A percentile compares a stretch with the other conserved stretches of the same genome.
Conservation (phyloP, 2,888 invertebrate genomes). For the Adelphocoris suturalis region DNA sequence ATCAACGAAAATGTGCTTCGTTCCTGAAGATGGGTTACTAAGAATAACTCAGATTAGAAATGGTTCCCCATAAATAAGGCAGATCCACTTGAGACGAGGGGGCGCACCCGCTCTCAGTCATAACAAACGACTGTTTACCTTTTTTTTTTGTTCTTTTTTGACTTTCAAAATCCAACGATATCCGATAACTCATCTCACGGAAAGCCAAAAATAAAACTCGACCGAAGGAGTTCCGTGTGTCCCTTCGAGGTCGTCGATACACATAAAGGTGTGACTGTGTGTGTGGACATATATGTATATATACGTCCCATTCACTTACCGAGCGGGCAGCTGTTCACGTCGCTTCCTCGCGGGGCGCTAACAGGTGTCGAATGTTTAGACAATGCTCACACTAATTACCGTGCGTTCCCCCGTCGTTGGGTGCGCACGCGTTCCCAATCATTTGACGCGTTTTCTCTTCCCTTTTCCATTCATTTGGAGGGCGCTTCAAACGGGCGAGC, state of each 20-base stretch:
- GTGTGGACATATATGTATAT: background rate
- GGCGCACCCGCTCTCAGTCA: background rate
- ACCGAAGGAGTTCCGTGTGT: background rate
- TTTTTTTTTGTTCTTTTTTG: background rate
- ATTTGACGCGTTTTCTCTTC: background rate
- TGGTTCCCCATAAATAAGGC: background rate
- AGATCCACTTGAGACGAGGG: background rate
- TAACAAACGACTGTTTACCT: constrained; percentile 24
- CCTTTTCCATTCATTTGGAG: background rate
- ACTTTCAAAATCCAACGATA: background rate
- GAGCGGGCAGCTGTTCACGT: background rate
- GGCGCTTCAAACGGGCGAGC: background rate
- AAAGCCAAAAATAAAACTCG: background rate
- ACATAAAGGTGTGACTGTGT: background rate
- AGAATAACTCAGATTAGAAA: background rate
- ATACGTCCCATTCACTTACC: background rate
- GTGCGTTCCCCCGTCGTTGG: background rate
- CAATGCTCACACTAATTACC: background rate
- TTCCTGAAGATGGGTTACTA: background rate
- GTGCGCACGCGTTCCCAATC: background rate
- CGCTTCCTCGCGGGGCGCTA: constrained; percentile 9
- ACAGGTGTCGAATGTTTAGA: constrained; percentile 29
- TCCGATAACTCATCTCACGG: background rate
- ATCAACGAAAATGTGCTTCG: no score
- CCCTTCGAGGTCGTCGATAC: background rate